A percentile compares a stretch with the other conserved stretches of the same genome.
Conservation (phyloP, 2,797 vertebrate species). For the Ctenochaetus hawaiiensis region DNA sequence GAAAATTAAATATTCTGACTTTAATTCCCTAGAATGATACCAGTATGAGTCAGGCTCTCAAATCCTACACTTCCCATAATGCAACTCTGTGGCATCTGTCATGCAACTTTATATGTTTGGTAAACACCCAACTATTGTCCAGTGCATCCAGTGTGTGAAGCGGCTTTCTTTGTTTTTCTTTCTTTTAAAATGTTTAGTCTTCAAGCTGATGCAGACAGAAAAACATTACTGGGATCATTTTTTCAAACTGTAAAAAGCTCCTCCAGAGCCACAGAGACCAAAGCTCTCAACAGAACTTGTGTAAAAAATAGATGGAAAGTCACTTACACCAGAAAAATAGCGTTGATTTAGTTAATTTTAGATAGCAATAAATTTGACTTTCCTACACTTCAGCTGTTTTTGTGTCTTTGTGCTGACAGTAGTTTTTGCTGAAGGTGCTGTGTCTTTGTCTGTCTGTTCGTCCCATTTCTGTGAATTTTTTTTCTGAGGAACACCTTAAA, state of each 20-base stretch:
- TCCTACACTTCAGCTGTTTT: background rate
- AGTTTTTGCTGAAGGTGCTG: no score
- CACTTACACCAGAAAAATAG: background rate
- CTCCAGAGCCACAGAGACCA: no score
- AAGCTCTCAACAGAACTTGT: background rate
- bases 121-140: background rate
- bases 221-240: background rate
- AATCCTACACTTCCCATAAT: conserved; percentile 1
- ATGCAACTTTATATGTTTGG: background rate
- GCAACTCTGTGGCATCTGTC: background rate
- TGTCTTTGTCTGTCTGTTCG: no score
- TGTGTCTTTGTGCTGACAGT: no score
- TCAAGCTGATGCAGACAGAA: background rate
- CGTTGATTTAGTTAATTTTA: background rate
- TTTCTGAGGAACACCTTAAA: no score
- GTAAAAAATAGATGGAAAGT: no score
- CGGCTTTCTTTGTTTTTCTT: background rate
- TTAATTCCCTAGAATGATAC: background rate
- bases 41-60: background rate
- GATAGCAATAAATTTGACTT: background rate
- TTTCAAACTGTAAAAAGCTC: background rate
- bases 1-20: background rate
- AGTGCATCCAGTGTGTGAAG: background rate
- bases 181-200: background rate
- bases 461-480: no score